Evolutionary conservation across 2,888 invertebrate species (phyloP), one percentile per base, ranked within the genome.

Genomic region (Anoncus sp.): DNA sequence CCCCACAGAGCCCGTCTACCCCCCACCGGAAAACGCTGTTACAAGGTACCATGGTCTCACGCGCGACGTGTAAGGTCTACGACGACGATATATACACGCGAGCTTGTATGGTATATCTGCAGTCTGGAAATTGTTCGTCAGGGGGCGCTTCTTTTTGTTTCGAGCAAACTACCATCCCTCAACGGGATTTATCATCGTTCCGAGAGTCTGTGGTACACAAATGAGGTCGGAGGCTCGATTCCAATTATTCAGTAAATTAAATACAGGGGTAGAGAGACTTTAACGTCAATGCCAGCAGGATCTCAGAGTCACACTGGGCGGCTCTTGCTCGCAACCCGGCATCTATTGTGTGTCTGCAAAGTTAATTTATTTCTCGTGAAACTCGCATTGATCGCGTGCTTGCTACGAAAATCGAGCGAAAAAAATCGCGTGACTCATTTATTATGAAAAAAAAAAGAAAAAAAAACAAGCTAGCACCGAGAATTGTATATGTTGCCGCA

Each of bases 231-330:
- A 35, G 79, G 89, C 90, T 90, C 90, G 88, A 88, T 90, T 90
- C 89, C 90, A 91, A 91, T 91, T 90, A 91, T 91, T 91, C 91
- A 88, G 89, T 91, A 90, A 91, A 91, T 91, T 90, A 90, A 90
- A 90, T 89, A 88, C 90, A 85, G 84, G 12, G 24, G 14, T 35
- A 24, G 51, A n/a, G 53, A 59, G 55, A 67, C n/a, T 57, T 57
- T 51, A 59, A 75, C 57, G 57, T 78, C 69, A 45, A 27, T 14
- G n/a, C 14, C 62, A 55, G 53, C 18, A 20, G 27, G 51, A 14
- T 31, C 31, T 31, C 16, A 35, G n/a, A n/a, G 22, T 16, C 45
- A 62, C 12, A 12, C 45, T 24, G n/a, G n/a, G n/a, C n/a, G n/a
- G n/a, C n/a, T n/a, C n/a, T n/a, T n/a, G n/a, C n/a, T n/a, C n/a